Conservation (phyloP, 2,113 vertebrate species). For the Vanacampus margaritifer region DNA sequence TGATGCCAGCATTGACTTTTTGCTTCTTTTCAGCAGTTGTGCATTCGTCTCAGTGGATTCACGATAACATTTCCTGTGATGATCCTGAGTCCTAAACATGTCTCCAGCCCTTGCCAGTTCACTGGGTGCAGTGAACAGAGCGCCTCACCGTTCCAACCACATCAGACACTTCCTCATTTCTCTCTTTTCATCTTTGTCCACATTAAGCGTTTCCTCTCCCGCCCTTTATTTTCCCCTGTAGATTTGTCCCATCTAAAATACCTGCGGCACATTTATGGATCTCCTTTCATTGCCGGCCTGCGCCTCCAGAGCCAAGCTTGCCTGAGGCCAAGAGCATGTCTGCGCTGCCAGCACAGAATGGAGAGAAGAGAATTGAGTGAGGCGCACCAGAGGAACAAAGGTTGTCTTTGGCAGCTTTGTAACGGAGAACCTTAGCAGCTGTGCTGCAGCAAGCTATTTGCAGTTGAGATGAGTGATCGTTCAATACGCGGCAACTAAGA, state of each 20-base stretch:
- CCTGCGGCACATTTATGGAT: background rate
- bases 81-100: constrained; percentile 12
- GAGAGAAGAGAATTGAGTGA: constrained; percentile 8
- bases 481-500: background rate
- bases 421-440: constrained; percentile 46
- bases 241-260: constrained; percentile 20
- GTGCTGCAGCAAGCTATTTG: constrained; percentile 23
- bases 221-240: constrained; percentile 14
- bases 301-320: constrained; percentile 11
- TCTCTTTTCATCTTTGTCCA: constrained; percentile 43
- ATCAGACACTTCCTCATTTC: constrained; percentile 54
- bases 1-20: background rate
- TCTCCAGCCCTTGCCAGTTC: constrained; percentile 36
- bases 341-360: constrained; percentile 29
- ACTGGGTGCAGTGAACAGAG: constrained; percentile 37
- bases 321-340: constrained; percentile 45
- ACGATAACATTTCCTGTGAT: background rate
- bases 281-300: constrained; percentile 34
- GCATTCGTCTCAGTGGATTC: background rate
- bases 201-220: constrained; percentile 28
- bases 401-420: constrained; percentile 54
- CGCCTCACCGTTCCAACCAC: constrained; percentile 45
- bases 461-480: constrained; percentile 15
- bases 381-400: constrained; percentile 42
- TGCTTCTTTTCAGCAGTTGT: background rate